A percentile compares a stretch with the other conserved stretches of the same genome.
These are phyloP conservation scores for Megaceryle torquata DNA, from an alignment of 2,113 vertebrate species.

Conservation along the genomic window DNA sequence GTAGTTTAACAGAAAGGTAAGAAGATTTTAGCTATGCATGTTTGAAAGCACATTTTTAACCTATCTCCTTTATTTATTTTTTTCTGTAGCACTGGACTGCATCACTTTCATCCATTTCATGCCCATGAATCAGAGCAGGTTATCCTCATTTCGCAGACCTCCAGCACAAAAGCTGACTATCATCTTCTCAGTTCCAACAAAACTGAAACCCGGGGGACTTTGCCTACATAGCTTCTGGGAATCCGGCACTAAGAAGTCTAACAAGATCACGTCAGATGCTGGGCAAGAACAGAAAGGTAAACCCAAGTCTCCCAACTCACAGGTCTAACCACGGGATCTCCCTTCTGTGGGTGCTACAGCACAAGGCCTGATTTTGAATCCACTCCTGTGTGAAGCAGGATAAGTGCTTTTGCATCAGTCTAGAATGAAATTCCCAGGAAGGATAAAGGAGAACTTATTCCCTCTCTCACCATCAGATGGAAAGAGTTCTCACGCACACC, in stretches of 20 bases:
- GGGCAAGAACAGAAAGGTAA: neutral
- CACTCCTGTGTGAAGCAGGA: neutral
- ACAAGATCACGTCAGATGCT: neutral
- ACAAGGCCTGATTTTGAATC: neutral
- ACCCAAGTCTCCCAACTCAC: neutral
- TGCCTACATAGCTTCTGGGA: neutral
- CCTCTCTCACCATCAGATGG: neutral
- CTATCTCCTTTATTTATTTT: neutral
- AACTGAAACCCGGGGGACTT: neutral
- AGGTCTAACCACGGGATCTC: fast-evolving
- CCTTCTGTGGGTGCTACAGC: neutral
- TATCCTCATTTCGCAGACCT: neutral
- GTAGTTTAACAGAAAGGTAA: neutral
- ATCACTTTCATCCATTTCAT: neutral
- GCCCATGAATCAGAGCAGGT: neutral
- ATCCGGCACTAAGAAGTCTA: neutral
- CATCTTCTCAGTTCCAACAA: neutral
- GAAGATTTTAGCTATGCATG: neutral
- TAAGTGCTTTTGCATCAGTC: neutral
- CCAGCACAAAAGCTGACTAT: neutral
- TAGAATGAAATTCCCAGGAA: neutral
- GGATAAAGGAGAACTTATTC: neutral
- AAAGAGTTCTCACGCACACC: neutral
- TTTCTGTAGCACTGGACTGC: neutral
- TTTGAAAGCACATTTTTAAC: neutral